Conservation (phyloP, 2,888 invertebrate species). For the Xanthostigma xanthostigma region DNA sequence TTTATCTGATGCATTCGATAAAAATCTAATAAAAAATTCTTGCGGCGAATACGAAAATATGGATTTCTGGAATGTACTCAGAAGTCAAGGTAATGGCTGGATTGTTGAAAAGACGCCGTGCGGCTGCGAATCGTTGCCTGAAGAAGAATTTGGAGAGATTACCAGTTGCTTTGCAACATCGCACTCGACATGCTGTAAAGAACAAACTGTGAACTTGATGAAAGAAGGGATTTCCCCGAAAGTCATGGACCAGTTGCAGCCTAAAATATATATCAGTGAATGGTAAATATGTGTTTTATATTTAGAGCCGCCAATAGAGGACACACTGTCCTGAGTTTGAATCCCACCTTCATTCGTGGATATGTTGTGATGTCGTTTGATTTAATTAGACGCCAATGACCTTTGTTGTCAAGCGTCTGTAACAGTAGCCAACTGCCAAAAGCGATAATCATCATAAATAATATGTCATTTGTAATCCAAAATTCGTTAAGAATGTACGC, state of each 20-base stretch:
- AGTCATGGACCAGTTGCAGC: slow-evolving; percentile 33
- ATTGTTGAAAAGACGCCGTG: slow-evolving; percentile 31
- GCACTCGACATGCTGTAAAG: slow-evolving; percentile 29
- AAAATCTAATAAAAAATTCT: slow-evolving; percentile 35
- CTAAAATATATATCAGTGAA: slow-evolving; percentile 36
- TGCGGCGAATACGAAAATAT: slow-evolving; percentile 28
- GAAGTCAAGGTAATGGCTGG: slow-evolving; percentile 31
- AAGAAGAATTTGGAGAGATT: slow-evolving; percentile 25
- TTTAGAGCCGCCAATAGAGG: not conserved
- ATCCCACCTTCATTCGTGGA: too few relatives aligned
- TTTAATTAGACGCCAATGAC: too few relatives aligned
- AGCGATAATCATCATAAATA: too few relatives aligned
- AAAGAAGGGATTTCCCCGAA: slow-evolving; percentile 25
- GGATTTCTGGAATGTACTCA: slow-evolving; percentile 27
- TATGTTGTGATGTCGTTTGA: too few relatives aligned
- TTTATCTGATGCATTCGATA: slow-evolving; percentile 26
- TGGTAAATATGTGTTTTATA: slow-evolving; percentile 17
- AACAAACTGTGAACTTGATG: slow-evolving; percentile 30
- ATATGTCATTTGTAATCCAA: too few relatives aligned
- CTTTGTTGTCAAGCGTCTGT: too few relatives aligned
- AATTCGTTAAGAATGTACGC: too few relatives aligned
- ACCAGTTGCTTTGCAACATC: slow-evolving; percentile 39
- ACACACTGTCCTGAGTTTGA: too few relatives aligned
- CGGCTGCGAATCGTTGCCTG: slow-evolving; percentile 29
- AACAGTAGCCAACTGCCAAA: too few relatives aligned